These are phyloP conservation scores for Blennius ocellaris DNA, from an alignment of 2,113 vertebrate genomes.

Conservation along the genomic window DNA sequence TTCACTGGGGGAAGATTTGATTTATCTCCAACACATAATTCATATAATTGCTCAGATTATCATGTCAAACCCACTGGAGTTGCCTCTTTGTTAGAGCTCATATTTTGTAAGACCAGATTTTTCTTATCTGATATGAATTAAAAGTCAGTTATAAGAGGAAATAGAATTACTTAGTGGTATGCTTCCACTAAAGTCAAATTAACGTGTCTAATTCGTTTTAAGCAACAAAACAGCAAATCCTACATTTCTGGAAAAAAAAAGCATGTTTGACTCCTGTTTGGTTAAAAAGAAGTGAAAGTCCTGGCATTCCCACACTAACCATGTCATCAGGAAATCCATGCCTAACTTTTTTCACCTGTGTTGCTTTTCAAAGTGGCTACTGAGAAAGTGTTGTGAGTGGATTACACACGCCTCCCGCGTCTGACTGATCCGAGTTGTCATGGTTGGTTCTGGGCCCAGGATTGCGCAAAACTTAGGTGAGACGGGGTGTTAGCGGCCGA, in stretches of 20 bases:
- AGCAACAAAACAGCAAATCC: conserved; percentile 44
- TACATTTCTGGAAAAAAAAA: conserved; percentile 26
- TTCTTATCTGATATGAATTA: conserved; percentile 51
- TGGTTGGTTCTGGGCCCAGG: conserved; percentile 20
- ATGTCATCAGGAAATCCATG: conserved; percentile 41
- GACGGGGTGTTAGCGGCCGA: conserved; percentile 34
- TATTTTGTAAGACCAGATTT: conserved; percentile 28
- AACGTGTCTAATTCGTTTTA: conserved; percentile 50
- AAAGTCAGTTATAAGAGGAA: conserved; percentile 57
- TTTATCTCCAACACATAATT: conserved; percentile 20
- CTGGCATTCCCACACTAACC: conserved; percentile 12
- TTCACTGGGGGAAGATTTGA: conserved; percentile 28
- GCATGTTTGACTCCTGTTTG: conserved; percentile 35
- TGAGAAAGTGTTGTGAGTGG: conserved; percentile 34
- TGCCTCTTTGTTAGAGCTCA: conserved; percentile 43
- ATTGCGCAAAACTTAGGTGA: conserved; percentile 39
- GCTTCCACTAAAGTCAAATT: conserved; percentile 48
- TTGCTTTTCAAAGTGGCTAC: conserved; percentile 1
- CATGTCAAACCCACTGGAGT: background rate
- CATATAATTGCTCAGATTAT: no score
- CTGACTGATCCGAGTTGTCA: conserved; percentile 26
- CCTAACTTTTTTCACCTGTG: background rate
- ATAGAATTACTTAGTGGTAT: conserved; percentile 43
- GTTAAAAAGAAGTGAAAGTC: conserved; percentile 34
- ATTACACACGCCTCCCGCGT: conserved; percentile 14